Percentiles rank a stretch among this genome's conserved stretches.
Evolutionary conservation across 2,797 vertebrate species (phyloP).

Genomic region (Caiman crocodilus): DNA sequence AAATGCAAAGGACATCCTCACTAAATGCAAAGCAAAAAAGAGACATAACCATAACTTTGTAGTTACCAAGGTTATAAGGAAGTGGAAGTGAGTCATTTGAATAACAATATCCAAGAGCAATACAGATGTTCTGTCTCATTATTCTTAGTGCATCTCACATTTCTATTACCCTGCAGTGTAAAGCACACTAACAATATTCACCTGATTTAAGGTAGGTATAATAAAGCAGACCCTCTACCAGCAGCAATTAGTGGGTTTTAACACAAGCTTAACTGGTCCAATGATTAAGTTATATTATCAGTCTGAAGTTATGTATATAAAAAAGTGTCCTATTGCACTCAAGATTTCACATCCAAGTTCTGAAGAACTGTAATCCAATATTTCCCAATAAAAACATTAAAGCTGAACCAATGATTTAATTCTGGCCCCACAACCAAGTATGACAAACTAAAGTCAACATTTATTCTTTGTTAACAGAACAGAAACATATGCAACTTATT

Average conservation of each 20-base stretch:
- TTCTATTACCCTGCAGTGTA: slow-evolving; percentile 39
- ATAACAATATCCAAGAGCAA: not conserved
- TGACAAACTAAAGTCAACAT: not conserved
- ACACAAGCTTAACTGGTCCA: slow-evolving; percentile 37
- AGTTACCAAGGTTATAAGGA: not conserved
- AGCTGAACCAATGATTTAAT: slow-evolving; percentile 12
- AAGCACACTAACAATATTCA: slow-evolving; percentile 10
- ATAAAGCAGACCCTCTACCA: not conserved
- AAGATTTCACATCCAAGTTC: slow-evolving; percentile 34
- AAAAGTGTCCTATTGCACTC: not conserved
- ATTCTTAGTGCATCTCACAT: not conserved
- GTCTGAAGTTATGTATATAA: too few relatives aligned
- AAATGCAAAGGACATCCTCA: not conserved
- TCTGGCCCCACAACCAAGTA: not conserved
- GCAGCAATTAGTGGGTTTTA: slow-evolving; percentile 14
- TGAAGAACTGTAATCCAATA: not conserved
- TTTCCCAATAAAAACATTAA: not conserved
- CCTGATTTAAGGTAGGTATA: slow-evolving; percentile 42
- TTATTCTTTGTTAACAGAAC: too few relatives aligned
- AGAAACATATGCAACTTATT: too few relatives aligned
- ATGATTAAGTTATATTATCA: slow-evolving; percentile 7
- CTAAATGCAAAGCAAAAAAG: not conserved
- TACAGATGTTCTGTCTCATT: slow-evolving; percentile 25
- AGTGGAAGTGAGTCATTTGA: not conserved
- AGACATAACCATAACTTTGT: not conserved